These are phyloP conservation scores for Andrena fulva DNA, from an alignment of 2,888 invertebrate genomes.

Conservation along the genomic window DNA sequence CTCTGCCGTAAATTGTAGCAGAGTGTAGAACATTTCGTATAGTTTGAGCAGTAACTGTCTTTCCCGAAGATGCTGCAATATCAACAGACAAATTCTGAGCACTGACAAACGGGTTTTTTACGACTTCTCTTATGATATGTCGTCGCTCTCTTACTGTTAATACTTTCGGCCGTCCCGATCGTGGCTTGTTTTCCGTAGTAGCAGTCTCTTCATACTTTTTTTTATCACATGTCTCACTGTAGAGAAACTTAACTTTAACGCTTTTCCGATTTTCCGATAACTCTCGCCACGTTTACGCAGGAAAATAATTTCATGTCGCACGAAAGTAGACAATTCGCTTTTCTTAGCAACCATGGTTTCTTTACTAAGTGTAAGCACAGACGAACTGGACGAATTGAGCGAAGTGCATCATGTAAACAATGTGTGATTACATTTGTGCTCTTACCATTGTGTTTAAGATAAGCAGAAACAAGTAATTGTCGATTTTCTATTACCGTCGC, in stretches of 20 bases:
- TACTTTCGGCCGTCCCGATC: constrained; percentile 14
- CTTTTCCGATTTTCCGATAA: constrained; percentile 3
- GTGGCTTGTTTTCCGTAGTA: constrained; percentile 13
- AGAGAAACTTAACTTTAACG: constrained; percentile 19
- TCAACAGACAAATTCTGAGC: neutral
- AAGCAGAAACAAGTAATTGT: neutral
- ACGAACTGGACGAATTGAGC: neutral
- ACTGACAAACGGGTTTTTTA: constrained; percentile 9
- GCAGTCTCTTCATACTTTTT: constrained; percentile 16
- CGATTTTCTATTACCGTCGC: too few relatives aligned
- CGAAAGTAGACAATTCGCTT: neutral
- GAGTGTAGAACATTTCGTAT: constrained; percentile 31
- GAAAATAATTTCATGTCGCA: neutral
- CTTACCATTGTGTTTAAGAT: neutral
- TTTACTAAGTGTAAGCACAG: constrained; percentile 1
- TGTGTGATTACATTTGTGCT: neutral
- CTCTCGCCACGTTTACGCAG: neutral
- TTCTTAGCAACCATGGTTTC: neutral
- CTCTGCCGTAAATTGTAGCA: constrained; percentile 32
- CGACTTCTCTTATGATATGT: constrained; percentile 7
- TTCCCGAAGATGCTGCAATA: constrained; percentile 18
- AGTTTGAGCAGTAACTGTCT: constrained; percentile 15
- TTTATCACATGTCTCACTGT: neutral
- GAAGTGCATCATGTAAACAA: neutral
- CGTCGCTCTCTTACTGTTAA: constrained; percentile 23